phyloP scores from a whole-genome alignment of 2,888 invertebrate species.

The Dryocosmus kuriphilus region DNA sequence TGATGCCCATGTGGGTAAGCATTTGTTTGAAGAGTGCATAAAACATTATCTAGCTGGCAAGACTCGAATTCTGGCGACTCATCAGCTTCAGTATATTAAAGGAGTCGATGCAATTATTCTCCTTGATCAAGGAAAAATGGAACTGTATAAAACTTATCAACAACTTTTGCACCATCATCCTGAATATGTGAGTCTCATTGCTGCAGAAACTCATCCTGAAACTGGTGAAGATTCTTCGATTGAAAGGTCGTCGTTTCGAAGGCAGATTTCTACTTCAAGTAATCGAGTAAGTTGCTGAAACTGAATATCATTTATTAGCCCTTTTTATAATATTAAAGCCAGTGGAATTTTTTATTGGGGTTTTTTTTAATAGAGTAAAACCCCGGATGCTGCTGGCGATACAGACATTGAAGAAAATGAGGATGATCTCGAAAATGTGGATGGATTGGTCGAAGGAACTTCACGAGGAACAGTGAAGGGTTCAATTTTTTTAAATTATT shows the following conservation, averaged over 20 bases:
- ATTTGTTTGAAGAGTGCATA: constrained; percentile 87
- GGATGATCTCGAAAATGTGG: constrained; percentile 64
- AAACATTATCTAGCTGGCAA: constrained; percentile 83
- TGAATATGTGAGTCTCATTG: constrained; percentile 67
- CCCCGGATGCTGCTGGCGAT: constrained; percentile 65
- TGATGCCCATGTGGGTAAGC: constrained; percentile 87
- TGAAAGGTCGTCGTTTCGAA: constrained; percentile 60
- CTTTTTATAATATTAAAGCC: not conserved
- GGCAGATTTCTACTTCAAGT: constrained; percentile 72
- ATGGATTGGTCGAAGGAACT: constrained; percentile 75
- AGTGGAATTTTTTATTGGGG: not conserved
- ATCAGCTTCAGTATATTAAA: constrained; percentile 85
- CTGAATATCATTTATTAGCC: not conserved
- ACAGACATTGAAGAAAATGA: constrained; percentile 64
- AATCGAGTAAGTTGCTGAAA: constrained; percentile 64
- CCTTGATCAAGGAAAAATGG: constrained; percentile 70
- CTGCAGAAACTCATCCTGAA: constrained; percentile 64
- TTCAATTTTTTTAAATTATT: constrained; percentile 78
- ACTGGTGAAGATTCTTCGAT: constrained; percentile 60
- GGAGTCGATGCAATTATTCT: constrained; percentile 77
- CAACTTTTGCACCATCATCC: constrained; percentile 66
- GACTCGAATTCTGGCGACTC: constrained; percentile 88
- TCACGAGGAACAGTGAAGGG: constrained; percentile 77
- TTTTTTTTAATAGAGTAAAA: constrained; percentile 68
- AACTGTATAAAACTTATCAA: constrained; percentile 66